Conservation (phyloP, 2,797 vertebrate species). For the Parotocinclus haroldoi region DNA sequence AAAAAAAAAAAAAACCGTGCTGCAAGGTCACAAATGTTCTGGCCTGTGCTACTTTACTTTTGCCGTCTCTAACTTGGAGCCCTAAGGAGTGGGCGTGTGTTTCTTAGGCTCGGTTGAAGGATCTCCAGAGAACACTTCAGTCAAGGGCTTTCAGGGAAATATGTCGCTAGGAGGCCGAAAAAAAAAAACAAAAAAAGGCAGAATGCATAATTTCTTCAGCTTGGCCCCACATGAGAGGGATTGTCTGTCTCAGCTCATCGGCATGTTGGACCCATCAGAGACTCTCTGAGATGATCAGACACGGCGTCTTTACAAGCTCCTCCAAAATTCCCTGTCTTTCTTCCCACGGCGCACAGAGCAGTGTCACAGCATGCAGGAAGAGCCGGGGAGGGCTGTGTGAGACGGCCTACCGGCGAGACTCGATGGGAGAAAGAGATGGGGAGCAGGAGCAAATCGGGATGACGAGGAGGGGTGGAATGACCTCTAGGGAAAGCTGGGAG, state of each 20-base stretch:
- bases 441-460: slow-evolving; percentile 21
- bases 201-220: slow-evolving; percentile 46
- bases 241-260: slow-evolving; percentile 67
- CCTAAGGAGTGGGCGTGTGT: slow-evolving; percentile 35
- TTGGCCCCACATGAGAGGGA: slow-evolving; percentile 69
- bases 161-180: slow-evolving; percentile 54
- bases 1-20: too few relatives aligned
- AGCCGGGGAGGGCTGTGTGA: slow-evolving; percentile 20
- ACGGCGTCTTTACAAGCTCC: slow-evolving; percentile 42
- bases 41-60: slow-evolving; percentile 24
- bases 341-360: slow-evolving; percentile 57
- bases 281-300: slow-evolving; percentile 56
- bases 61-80: slow-evolving; percentile 23
- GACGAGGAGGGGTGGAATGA: slow-evolving; percentile 43
- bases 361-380: slow-evolving; percentile 50
- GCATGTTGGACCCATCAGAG: slow-evolving; percentile 67
- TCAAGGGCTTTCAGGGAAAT: slow-evolving; percentile 48
- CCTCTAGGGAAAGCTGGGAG: slow-evolving; percentile 28
- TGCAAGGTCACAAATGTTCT: slow-evolving; percentile 1
- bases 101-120: slow-evolving; percentile 8
- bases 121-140: slow-evolving; percentile 58
- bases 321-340: slow-evolving; percentile 58
- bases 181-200: too few relatives aligned
- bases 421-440: slow-evolving; percentile 36
- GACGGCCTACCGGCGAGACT: slow-evolving; percentile 8